Conservation (phyloP, 2,888 invertebrate species). For the Agriopis aurantiaria region DNA sequence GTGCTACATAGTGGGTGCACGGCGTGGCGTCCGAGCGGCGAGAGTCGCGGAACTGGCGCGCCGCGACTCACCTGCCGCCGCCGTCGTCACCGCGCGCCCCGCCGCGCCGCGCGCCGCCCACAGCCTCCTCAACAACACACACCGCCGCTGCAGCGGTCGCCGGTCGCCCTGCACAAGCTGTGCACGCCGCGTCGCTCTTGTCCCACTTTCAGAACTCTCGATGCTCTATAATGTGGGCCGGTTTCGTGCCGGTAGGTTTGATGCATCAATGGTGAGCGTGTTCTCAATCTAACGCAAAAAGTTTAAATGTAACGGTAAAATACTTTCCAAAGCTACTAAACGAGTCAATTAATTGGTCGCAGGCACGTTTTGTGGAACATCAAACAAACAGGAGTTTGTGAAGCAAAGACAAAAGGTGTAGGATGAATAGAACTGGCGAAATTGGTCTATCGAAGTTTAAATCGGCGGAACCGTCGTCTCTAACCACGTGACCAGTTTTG, state of each 20-base stretch:
- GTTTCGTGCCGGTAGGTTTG: slow-evolving; percentile 40
- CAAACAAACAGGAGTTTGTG: slow-evolving; percentile 32
- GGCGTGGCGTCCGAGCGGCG: slow-evolving; percentile 74
- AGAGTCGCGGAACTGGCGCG: slow-evolving; percentile 80
- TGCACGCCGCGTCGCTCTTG: slow-evolving; percentile 72
- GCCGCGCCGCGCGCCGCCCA: slow-evolving; percentile 68
- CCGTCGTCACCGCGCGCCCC: slow-evolving; percentile 61
- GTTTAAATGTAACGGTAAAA: slow-evolving; percentile 24
- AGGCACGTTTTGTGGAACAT: slow-evolving; percentile 32
- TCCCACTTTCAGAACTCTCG: slow-evolving; percentile 68
- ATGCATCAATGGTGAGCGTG: slow-evolving; percentile 26
- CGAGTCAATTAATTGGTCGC: slow-evolving; percentile 27
- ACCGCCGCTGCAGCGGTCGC: slow-evolving; percentile 80
- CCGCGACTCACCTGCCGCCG: slow-evolving; percentile 69
- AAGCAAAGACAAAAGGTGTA: slow-evolving; percentile 53
- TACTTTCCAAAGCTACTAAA: slow-evolving; percentile 28
- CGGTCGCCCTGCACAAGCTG: slow-evolving; percentile 68
- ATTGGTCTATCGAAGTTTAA: slow-evolving; percentile 56
- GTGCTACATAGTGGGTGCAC: slow-evolving; percentile 74
- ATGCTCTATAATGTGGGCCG: slow-evolving; percentile 50
- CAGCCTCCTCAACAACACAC: slow-evolving; percentile 74
- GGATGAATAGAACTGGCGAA: slow-evolving; percentile 54
- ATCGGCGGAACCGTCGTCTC: slow-evolving; percentile 45
- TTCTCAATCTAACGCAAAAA: slow-evolving; percentile 29
- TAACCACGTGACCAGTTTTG: slow-evolving; percentile 67